Base-by-base conservation (phyloP, 2,113 vertebrate genomes). In the Spilogale gracilis region DNA sequence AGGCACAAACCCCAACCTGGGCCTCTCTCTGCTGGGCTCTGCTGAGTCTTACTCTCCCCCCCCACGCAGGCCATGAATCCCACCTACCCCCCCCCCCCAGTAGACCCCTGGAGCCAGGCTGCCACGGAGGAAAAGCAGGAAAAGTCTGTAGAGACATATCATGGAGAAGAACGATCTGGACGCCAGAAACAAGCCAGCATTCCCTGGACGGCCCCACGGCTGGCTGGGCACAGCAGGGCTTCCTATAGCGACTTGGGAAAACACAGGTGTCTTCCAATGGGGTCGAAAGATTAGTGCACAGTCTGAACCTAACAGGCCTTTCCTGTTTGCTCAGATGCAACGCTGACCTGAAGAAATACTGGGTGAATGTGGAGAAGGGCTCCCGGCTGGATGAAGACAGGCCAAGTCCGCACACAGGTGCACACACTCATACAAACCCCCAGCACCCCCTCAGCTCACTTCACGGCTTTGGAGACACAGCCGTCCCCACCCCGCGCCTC, bases 331-430 rank as follows among this genome's bases (percentile, higher is more conserved):
- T 38, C 38, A 2, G 61, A 17, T 13, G 45, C 3, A 6, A 27
- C 23, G 9, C 25, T 45, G 50, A 52, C 91, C 45, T 52, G 3
- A 21, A 48, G 54, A 43, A 84, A 16, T 10, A 17, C 32, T 1
- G 21, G 67, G 32, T 6, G 20, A 30, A 2, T 1, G 67, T 10
- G 9, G 32, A 50, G 10, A 27, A 10, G 4, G 5, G 21, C 23
- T 16, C 43, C 43, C 9, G 0, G 16, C 21, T 50, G 54, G 10
- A 14, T 48, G 27, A 1, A 13, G 90, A 21, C 67, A 10, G 5
- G 0, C 0, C 6, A 27, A 43, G 32, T 8, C 45, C 9, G 5
- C 58, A 63, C 30, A 3, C 0, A 1, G 0, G 1, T 1, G 2
- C 61, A 0, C 32, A 69, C 23, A 45, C 14, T 16, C 73, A n/a